Conservation (phyloP, 1,140 invertebrate genomes). For the Meloidogyne exigua region DNA sequence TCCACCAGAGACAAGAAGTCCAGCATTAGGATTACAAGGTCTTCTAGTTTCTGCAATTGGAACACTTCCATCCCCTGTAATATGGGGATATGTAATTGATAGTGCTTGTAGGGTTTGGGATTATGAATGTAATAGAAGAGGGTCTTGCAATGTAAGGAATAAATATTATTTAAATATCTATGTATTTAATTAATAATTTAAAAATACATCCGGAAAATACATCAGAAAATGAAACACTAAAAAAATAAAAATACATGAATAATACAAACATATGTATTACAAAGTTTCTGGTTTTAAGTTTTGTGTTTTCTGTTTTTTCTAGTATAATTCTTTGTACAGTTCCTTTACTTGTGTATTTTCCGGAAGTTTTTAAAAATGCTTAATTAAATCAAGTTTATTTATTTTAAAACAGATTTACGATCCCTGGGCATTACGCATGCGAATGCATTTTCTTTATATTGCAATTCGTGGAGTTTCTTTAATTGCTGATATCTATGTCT, state of each 20-base stretch:
- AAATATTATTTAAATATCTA: too few species aligned
- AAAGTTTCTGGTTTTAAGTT: too few species aligned
- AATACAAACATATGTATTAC: too few species aligned
- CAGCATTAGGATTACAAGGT: conserved; percentile 61
- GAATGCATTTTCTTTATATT: conserved; percentile 34
- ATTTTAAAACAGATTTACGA: conserved; percentile 9
- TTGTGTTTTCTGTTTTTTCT: too few species aligned
- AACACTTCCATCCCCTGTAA: conserved; percentile 64
- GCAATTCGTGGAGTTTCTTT: conserved; percentile 22
- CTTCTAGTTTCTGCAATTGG: conserved; percentile 57
- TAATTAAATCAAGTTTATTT: too few species aligned
- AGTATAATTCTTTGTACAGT: too few species aligned
- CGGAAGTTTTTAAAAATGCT: too few species aligned
- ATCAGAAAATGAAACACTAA: too few species aligned
- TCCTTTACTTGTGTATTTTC: too few species aligned
- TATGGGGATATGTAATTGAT: conserved; percentile 65
- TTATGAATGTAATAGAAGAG: conserved; percentile 51
- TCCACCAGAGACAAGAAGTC: conserved; percentile 53
- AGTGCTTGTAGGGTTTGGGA: conserved; percentile 64
- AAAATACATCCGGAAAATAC: too few species aligned
- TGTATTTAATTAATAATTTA: too few species aligned
- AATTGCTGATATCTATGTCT: conserved; percentile 33
- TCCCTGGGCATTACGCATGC: not conserved
- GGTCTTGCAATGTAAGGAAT: conserved; percentile 64
- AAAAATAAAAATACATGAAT: too few species aligned